Percentiles rank a stretch among this genome's conserved stretches.
Conservation (phyloP, 2,113 vertebrate species). For the Pogonocichla stellata region DNA sequence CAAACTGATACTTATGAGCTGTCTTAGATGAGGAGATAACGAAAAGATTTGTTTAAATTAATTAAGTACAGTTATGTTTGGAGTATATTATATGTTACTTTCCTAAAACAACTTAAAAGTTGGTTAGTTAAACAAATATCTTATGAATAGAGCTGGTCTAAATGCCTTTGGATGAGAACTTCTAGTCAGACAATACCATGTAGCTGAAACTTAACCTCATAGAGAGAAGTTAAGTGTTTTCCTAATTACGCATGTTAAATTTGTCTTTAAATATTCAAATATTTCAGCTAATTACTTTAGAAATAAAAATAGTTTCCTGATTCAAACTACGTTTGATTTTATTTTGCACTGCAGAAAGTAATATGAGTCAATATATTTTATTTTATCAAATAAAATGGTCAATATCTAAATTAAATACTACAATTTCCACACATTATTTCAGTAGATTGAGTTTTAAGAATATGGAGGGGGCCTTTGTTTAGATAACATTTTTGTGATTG, state of each 20-base stretch:
- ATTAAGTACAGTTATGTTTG: background rate
- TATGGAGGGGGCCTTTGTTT: rapidly evolving
- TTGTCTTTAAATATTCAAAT: background rate
- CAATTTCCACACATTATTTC: background rate
- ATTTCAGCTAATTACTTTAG: background rate
- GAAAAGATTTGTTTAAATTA: background rate
- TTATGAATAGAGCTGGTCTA: background rate
- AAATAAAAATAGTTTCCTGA: background rate
- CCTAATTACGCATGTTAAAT: background rate
- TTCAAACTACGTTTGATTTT: background rate
- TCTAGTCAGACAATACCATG: background rate
- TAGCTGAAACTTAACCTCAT: background rate
- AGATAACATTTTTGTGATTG: background rate
- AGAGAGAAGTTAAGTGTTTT: background rate
- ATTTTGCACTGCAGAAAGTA: background rate
- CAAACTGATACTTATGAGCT: background rate
- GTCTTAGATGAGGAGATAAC: background rate
- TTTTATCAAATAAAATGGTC: background rate
- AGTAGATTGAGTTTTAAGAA: background rate
- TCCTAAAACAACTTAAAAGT: background rate
- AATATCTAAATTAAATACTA: background rate
- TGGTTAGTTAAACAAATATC: background rate
- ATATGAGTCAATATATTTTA: background rate
- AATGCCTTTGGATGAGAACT: background rate
- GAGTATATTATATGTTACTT: background rate